Conservation (phyloP, 2,113 vertebrate species). For the Oostethus manadensis region DNA sequence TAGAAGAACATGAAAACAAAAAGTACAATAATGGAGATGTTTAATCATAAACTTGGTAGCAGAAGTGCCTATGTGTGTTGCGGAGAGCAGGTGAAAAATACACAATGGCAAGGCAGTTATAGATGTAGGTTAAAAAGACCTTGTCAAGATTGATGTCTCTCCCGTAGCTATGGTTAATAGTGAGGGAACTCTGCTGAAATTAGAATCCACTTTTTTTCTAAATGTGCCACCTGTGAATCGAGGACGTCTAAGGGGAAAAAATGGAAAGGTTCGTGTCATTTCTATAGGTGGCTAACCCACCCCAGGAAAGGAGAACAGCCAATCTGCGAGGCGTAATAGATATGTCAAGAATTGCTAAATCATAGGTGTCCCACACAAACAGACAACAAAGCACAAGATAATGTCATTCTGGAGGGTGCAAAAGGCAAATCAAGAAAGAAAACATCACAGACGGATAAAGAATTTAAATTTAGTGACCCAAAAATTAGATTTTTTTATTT, state of each 20-base stretch:
- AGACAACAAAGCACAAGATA: constrained; percentile 75
- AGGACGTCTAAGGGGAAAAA: constrained; percentile 63
- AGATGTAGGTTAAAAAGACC: constrained; percentile 67
- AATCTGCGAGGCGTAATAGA: constrained; percentile 79
- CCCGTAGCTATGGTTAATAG: constrained; percentile 70
- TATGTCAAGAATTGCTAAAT: constrained; percentile 83
- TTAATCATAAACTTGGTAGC: constrained; percentile 38
- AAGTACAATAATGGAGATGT: constrained; percentile 20
- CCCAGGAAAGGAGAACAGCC: constrained; percentile 70
- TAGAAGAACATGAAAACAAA: neutral
- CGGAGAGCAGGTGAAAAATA: constrained; percentile 52
- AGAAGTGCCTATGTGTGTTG: constrained; percentile 34
- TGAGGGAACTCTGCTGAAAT: constrained; percentile 70
- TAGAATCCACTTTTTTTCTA: constrained; percentile 74
- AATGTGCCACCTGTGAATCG: constrained; percentile 68
- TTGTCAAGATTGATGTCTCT: constrained; percentile 73
- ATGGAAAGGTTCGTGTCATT: constrained; percentile 69
- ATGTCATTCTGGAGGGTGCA: constrained; percentile 61
- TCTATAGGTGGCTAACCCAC: constrained; percentile 72
- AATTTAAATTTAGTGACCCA: constrained; percentile 43
- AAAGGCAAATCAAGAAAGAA: constrained; percentile 26
- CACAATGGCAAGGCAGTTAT: constrained; percentile 60
- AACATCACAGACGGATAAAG: constrained; percentile 28
- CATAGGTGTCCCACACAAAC: constrained; percentile 73
- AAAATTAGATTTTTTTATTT: constrained; percentile 48